Evolutionary conservation across 2,113 vertebrate genomes (phyloP), one percentile per base, ranked within the genome.

Genomic region (Bos indicus): DNA sequence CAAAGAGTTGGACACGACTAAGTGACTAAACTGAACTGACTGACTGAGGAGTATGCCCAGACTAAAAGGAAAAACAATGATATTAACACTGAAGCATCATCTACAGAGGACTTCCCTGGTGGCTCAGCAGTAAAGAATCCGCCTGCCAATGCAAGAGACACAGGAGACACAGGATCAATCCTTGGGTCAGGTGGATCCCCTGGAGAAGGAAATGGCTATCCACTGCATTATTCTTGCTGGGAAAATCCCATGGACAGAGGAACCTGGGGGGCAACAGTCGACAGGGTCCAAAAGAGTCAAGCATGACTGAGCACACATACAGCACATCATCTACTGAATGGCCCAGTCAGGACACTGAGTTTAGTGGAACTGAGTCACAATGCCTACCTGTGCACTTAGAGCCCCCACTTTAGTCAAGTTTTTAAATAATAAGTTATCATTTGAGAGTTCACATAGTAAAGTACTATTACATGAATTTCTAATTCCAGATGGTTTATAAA

Each of bases 361-460:
- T 57, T 46, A 64, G 52, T 62, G 19, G 84, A 88, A 57, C 5
- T 57, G 23, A 77, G 46, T 46, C 59, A 81, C 64, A 91, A 89
- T 59, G n/a, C 3, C 25, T 48, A 46, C 8, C 12, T 91, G 33
- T 7, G 3, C 1, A 36, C 15, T 12, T 25, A 51, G 14, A 84
- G 43, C 28, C 30, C 64, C 82, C 36, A 15, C n/a, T 64, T 54
- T 51, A 82, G 7, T 36, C 33, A 83, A 25, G 9, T 40, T 82
- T 92, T 82, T 60, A 64, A 94, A 40, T 81, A 13, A 33, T n/a
- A 81, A 51, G 7, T 64, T 92, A 77, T 57, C 43, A 81, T 48
- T 91, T 57, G 7, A 74, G 57, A n/a, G 26, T 54, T 92, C 40
- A 84, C 10, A 60, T 26, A 60, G 7, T 80, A 83, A 84, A 81